Percentiles rank a stretch among this genome's conserved stretches.
These are phyloP conservation scores for Monochamus saltuarius DNA, from an alignment of 1,140 invertebrate genomes.

Conservation along the genomic window DNA sequence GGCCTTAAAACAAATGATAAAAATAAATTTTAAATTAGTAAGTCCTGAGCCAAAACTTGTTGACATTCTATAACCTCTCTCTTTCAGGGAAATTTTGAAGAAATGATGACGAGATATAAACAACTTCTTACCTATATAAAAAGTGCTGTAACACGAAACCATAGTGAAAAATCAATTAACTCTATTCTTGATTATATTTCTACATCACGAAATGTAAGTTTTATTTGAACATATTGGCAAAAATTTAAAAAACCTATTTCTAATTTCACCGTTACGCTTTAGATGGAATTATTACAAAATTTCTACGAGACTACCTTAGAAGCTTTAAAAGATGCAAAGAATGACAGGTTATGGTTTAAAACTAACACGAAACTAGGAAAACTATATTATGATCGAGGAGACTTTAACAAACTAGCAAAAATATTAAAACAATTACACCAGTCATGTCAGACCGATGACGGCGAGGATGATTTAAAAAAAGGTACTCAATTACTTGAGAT, in stretches of 20 bases:
- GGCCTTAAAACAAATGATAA: conserved; percentile 99
- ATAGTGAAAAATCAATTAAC: conserved; percentile 99
- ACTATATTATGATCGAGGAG: conserved; percentile 94
- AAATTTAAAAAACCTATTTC: neutral
- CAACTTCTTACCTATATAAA: conserved; percentile 97
- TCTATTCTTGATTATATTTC: conserved; percentile 99
- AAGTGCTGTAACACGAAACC: conserved; percentile 97
- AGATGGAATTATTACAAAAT: conserved; percentile 99
- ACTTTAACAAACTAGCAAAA: conserved; percentile 93
- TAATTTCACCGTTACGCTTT: conserved; percentile 29
- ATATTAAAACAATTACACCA: conserved; percentile 97
- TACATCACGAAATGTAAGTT: conserved; percentile 93
- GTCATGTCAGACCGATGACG: conserved; percentile 98
- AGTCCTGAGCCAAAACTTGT: neutral
- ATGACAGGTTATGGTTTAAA: conserved; percentile 99
- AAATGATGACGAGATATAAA: conserved; percentile 98
- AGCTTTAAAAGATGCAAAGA: conserved; percentile 97
- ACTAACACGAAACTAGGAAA: conserved; percentile 99
- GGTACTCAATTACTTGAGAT: conserved; percentile 98
- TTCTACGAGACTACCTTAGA: conserved; percentile 99
- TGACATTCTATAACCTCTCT: conserved; percentile 13
- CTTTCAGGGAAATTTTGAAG: conserved; percentile 84
- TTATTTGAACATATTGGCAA: conserved; percentile 8
- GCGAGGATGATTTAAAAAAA: conserved; percentile 99
- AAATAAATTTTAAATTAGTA: conserved; percentile 98